Evolutionary conservation across 2,888 invertebrate species (phyloP), one percentile per base, ranked within the genome.

Genomic region (Sicus ferrugineus): DNA sequence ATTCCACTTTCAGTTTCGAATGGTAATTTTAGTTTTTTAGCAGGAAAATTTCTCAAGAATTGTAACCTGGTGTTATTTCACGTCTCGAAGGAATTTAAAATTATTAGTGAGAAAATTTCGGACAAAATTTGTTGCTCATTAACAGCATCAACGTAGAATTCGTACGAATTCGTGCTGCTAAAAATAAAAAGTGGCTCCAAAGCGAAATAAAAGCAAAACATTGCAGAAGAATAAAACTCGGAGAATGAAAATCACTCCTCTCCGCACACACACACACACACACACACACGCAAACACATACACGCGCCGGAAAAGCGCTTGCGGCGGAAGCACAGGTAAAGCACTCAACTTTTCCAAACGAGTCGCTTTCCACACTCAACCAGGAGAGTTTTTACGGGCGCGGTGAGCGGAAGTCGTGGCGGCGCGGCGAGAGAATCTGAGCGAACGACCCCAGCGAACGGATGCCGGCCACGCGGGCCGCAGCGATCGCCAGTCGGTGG

Each of bases 271-370:
- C 23, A 48, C 63, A 52, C 52, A 50, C 31, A 31, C 28, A 61
- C 48, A 56, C 54, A 16, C 23, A 6, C 59, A 50, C 56, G 28
- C 9, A 38, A 38, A 50, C n/a, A n/a, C n/a, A n/a, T n/a, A n/a
- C n/a, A 21, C 19, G 38, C 50, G 65, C 62, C 3, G 31, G 19
- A 46, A 46, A 16, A 21, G 42, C 62, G 28, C 30, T 50, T 52
- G 31, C 16, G 19, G 26, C 26, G 61, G 42, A 58, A 70, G 62
- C 56, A 66, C 72, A 72, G 72, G 72, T 70, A 54, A 70, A 48
- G 62, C 54, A 52, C 70, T 70, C 68, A 66, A 48, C 58, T 62
- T 54, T 68, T 68, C 34, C 72, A 76, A 74, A 71, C 71, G 66
- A 73, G 76, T 75, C 74, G 73, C 52, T 28, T 54, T 54, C 54